These are phyloP conservation scores for Balaeniceps rex DNA, from an alignment of 2,113 vertebrate species.

Conservation along the genomic window DNA sequence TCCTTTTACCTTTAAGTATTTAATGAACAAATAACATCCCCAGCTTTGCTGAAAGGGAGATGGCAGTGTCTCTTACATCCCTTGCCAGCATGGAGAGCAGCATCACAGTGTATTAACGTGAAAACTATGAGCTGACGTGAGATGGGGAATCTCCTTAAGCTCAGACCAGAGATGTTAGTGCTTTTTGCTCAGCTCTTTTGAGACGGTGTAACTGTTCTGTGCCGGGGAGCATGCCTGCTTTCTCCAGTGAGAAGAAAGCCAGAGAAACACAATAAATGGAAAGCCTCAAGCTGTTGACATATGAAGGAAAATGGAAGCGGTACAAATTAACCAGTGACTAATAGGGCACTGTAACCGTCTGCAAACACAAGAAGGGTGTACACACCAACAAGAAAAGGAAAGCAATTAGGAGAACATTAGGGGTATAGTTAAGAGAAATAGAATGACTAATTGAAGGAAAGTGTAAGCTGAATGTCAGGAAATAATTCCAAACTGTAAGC, in stretches of 20 bases:
- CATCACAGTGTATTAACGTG: not conserved
- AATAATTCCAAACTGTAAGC: conserved; percentile 6
- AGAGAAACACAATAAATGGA: not conserved
- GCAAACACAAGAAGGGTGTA: not conserved
- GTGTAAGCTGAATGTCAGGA: conserved; percentile 25
- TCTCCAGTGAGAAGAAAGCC: not conserved
- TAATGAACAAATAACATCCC: not conserved
- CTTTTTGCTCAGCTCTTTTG: not conserved
- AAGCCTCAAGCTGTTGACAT: not conserved
- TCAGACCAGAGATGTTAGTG: not conserved
- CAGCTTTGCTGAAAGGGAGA: not conserved
- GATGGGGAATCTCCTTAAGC: not conserved
- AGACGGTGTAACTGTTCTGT: not conserved
- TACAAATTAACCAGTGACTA: conserved; percentile 13
- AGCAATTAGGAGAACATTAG: not conserved
- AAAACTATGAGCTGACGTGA: not conserved
- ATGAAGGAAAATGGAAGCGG: not conserved
- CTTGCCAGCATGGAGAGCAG: not conserved
- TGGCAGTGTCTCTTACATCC: not conserved
- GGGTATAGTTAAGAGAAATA: not conserved
- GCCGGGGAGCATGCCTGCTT: not conserved
- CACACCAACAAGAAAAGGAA: not conserved
- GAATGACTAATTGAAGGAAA: conserved; percentile 44
- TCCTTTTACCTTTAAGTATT: not conserved
- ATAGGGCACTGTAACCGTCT: not conserved